phyloP scores from a whole-genome alignment of 2,888 invertebrate species.

The Malthinus flaveolus region DNA sequence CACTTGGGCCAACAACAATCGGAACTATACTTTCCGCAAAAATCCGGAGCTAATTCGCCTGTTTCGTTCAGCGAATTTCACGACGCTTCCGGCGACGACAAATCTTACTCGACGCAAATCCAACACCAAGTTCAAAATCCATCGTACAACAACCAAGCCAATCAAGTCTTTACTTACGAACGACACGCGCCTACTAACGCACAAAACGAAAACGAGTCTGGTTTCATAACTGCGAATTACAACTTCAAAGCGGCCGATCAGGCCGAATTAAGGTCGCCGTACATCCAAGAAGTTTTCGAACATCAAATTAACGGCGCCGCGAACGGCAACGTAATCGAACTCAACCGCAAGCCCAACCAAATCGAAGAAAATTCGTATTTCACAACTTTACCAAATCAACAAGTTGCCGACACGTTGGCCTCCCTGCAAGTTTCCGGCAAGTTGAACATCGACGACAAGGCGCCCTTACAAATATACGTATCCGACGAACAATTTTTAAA shows the following conservation, averaged over 20 bases:
- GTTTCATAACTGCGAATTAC: conserved; percentile 40
- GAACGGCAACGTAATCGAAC: background rate
- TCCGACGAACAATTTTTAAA: conserved; percentile 46
- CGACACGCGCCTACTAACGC: conserved; percentile 46
- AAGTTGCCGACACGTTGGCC: conserved; percentile 64
- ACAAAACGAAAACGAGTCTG: conserved; percentile 25
- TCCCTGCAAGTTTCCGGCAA: conserved; percentile 63
- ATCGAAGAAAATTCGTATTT: conserved; percentile 49
- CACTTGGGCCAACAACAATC: background rate
- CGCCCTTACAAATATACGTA: conserved; percentile 61
- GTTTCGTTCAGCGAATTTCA: background rate
- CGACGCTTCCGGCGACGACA: background rate
- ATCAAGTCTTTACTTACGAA: conserved; percentile 56
- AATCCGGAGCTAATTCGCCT: background rate
- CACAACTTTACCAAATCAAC: conserved; percentile 64
- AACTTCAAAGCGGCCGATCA: conserved; percentile 10
- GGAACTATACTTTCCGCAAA: background rate
- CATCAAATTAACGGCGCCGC: conserved; percentile 2
- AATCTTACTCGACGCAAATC: background rate
- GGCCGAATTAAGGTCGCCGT: conserved; percentile 5
- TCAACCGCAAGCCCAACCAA: background rate
- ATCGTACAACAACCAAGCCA: conserved; percentile 49
- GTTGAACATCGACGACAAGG: conserved; percentile 53
- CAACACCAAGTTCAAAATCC: conserved; percentile 13
- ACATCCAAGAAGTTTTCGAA: conserved; percentile 18